Base-by-base conservation (phyloP, 2,888 invertebrate genomes). In the Ophioninae sp. region DNA sequence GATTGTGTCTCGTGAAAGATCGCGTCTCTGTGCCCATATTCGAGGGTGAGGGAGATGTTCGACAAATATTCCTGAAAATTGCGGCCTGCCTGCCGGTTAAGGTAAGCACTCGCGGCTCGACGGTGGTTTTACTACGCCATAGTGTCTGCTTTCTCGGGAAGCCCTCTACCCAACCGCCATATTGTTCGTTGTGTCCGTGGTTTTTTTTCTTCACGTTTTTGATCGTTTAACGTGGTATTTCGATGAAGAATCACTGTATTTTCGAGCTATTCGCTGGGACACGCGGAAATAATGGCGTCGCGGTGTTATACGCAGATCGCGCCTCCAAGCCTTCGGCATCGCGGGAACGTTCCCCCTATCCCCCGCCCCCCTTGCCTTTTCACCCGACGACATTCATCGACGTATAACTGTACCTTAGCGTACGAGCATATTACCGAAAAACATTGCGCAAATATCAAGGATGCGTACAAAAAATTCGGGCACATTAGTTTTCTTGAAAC, bases 81-180 rank as follows among this genome's bases (percentile, higher is more conserved):
- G 94, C 95, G 84, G 93, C 96, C 87, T 96, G 96, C 92, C 94
- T 96, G 91, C 96, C 96, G 92, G 95, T 96, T 91, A 96, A 96
- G 96, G 96, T 96, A 95, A 93, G 93, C 88, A 8, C 17, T 37
- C 58, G 59, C 90, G 89, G 67, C 83, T 82, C 44, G 64, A 61
- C 64, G 63, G 61, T 77, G 59, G 61, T 67, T 67, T 22, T 44
- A 61, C 73, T 81, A 81, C 84, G 80, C 83, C 81, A 79, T 79
- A 64, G 67, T 67, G 41, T 17, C 23, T 37, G 58, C 20, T 63
- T 56, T 71, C 72, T 59, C 59, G 69, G 64, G 69, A 51, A 68
- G 72, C 64, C 59, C 69, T 59, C 6, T n/a, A 72, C 23, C 13
- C 22, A 76, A 39, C 79, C 91, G 92, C 92, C 92, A 92, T 92